Base-by-base conservation (phyloP, 2,113 vertebrate species). In the Brachypteracias leptosomus region DNA sequence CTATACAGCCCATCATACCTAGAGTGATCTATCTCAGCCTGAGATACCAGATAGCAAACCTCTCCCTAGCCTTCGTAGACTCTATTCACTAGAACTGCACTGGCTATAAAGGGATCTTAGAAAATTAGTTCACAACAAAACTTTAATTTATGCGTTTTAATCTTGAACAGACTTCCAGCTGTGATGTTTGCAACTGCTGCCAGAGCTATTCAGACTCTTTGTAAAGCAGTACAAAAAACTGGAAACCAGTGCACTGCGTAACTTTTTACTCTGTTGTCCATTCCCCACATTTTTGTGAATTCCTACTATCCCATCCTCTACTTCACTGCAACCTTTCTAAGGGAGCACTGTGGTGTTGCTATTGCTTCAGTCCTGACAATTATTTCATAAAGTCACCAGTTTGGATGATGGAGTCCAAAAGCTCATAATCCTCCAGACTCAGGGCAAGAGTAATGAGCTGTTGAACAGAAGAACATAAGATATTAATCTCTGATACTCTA, bases 311-410 rank as follows among this genome's bases (percentile, higher is more conserved):
- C 29, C 24, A n/a, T 38, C 19, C 38, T 94, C 51, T 12, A 38
- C 16, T 19, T 76, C 52, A 67, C 13, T 1, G 0, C 14, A 13
- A 55, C 13, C 0, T 1, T 84, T 84, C 52, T n/a, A 29, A 67
- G 38, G 40, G 19, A 84, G 4, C 16, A 16, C 25, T 24, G 33
- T 46, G 10, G 6, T 63, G 12, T 11, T 65, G 38, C 13, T 80
- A 4, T 63, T 78, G 10, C 31, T 81, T 74, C 54, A 22, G 7
- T 28, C 7, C 22, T 87, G 35, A 61, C 7, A 70, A 52, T 17
- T 1, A 33, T 72, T 88, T 95, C 33, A 63, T 58, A 84, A 83
- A 84, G 11, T 8, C 78, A 63, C 6, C 8, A 18, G 4, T 84
- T 73, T 80, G 51, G 11, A 40, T 89, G 16, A 49, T 6, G 3